phyloP scores from a whole-genome alignment of 2,888 invertebrate genomes.

The Drosophila cognata region DNA sequence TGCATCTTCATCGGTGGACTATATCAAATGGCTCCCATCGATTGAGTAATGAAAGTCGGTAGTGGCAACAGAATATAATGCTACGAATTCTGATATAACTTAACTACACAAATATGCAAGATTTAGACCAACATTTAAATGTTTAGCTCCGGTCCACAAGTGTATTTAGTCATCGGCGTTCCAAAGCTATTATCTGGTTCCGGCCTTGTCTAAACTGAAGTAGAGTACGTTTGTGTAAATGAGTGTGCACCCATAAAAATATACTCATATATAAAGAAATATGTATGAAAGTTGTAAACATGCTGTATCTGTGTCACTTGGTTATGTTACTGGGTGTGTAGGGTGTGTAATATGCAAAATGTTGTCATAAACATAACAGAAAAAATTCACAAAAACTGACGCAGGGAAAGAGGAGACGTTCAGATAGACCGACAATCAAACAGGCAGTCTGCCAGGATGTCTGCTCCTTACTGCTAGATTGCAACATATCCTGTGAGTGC shows the following conservation, averaged over 20 bases:
- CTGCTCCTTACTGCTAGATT: slow-evolving; percentile 30
- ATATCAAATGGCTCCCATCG: not conserved
- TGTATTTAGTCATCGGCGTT: not conserved
- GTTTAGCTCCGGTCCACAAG: not conserved
- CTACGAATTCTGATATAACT: not conserved
- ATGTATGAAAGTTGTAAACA: slow-evolving; percentile 18
- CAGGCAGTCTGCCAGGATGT: slow-evolving; percentile 14
- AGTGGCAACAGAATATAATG: not conserved
- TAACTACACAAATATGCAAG: not conserved
- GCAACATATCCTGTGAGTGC: slow-evolving; percentile 19
- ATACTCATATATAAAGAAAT: not conserved
- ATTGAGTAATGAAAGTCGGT: not conserved
- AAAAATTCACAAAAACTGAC: slow-evolving; percentile 30
- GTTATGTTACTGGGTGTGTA: not conserved
- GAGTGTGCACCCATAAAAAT: slow-evolving; percentile 12
- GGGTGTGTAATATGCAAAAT: slow-evolving; percentile 36
- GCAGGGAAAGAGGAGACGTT: not conserved
- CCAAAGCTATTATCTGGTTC: not conserved
- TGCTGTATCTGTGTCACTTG: slow-evolving; percentile 28
- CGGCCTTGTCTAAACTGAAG: not conserved
- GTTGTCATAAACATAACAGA: slow-evolving; percentile 48
- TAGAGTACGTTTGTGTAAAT: not conserved
- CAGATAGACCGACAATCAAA: slow-evolving; percentile 5
- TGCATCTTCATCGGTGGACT: not conserved
- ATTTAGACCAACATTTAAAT: not conserved